Evolutionary conservation across 1,140 invertebrate genomes (phyloP), one percentile per base, ranked within the genome.

Genomic region (Pygmarrhopalites habei): DNA sequence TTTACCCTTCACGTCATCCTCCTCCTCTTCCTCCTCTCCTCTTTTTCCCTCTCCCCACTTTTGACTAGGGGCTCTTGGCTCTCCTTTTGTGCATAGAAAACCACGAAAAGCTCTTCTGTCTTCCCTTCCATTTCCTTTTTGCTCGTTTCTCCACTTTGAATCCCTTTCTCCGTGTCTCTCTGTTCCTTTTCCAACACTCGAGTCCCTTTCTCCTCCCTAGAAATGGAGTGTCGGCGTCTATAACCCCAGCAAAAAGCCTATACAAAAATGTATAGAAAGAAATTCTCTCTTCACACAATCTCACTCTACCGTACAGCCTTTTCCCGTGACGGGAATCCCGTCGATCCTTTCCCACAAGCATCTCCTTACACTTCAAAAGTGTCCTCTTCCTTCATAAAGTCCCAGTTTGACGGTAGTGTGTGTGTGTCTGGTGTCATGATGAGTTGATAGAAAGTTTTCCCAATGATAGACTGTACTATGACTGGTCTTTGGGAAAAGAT

Each of bases 61-160:
- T 62, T 55, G 17, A 58, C 57, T 44, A 58, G 57, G 57, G 41
- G 17, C 29, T 39, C 30, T 4, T 12, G 3, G 23, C 19, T 30
- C 21, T 28, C 28, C 51, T 53, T 23, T 23, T 4, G 12, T 10
- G 15, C 4, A 15, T 53, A 32, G 7, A 21, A 23, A 29, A 39
- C 29, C 41, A 32, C 17, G 3, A 21, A 25, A 15, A 4, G 10
- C 12, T 26, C 28, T 28, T 30, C 28, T 35, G 21, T 39, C 19
- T 21, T 43, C n/a, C 14, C 55, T 5, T 28, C n/a, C 21, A 7
- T n/a, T 19, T 14, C 3, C 15, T 55, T 55, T 28, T 28, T 32
- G 26, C 30, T 55, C 23, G 21, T 55, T 28, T 17, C 12, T 25
- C 26, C 21, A 21, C 55, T 57, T 35, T 35, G n/a, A 7, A 35